phyloP scores from a whole-genome alignment of 2,113 vertebrate species.

The Nothobranchius kuhntae region DNA sequence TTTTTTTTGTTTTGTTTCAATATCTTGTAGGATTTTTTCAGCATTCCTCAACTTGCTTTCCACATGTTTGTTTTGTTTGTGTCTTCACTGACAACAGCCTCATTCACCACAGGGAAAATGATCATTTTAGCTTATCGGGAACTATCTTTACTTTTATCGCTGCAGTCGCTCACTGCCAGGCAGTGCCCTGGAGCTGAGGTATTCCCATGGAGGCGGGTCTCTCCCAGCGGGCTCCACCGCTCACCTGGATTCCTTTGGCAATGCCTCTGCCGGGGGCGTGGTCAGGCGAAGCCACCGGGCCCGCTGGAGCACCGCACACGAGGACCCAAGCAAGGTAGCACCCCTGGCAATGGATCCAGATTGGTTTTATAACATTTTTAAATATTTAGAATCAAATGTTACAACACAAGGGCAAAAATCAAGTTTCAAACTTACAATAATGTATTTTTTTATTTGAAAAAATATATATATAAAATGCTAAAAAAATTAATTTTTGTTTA shows the following conservation, averaged over 20 bases:
- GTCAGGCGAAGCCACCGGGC: conserved; percentile 80
- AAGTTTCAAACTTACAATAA: no score
- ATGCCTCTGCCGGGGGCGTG: conserved; percentile 77
- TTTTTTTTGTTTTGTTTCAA: not conserved
- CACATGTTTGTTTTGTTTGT: not conserved
- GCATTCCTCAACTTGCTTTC: not conserved
- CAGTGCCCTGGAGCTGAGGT: conserved; percentile 88
- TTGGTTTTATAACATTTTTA: no score
- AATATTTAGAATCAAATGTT: no score
- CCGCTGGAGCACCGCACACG: conserved; percentile 85
- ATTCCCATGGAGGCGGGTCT: conserved; percentile 85
- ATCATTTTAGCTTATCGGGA: not conserved
- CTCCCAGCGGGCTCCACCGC: conserved; percentile 79
- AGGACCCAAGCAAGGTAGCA: conserved; percentile 86
- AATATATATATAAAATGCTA: no score
- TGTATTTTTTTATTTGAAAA: no score
- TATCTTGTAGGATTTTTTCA: not conserved
- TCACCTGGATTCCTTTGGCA: conserved; percentile 86
- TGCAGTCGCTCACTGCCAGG: conserved; percentile 87
- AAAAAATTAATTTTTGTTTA: no score
- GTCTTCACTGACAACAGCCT: not conserved
- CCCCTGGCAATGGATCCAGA: not conserved
- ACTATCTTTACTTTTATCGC: not conserved
- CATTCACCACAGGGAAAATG: not conserved
- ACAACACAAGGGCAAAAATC: no score